Conservation (phyloP, 2,113 vertebrate genomes). For the Lycaon pictus region DNA sequence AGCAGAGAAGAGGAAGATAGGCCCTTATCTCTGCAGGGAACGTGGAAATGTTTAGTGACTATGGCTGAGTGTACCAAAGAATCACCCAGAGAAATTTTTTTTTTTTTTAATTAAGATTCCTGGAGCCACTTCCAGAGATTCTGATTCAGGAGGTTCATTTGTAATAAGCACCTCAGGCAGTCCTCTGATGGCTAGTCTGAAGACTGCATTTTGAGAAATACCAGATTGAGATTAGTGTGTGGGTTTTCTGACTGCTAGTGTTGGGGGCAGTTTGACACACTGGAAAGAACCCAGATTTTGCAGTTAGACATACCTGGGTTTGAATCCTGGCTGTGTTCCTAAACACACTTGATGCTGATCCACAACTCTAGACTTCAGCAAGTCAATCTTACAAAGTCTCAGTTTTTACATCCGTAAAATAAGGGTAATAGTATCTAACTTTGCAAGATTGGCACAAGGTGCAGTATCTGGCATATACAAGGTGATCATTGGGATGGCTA, state of each 20-base stretch:
- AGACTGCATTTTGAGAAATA: background rate
- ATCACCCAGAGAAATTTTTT: constrained; percentile 34
- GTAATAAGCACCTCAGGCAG: background rate
- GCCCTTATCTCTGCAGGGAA: background rate
- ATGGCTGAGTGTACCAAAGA: background rate
- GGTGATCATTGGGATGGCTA: background rate
- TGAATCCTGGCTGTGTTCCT: background rate
- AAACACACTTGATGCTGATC: background rate
- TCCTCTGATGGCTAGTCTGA: background rate
- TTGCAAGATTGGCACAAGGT: background rate
- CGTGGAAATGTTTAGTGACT: background rate
- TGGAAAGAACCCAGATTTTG: background rate
- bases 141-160: background rate
- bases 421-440: background rate
- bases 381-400: background rate
- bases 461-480: background rate
- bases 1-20: background rate
- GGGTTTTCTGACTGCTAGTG: background rate
- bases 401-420: background rate
- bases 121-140: background rate
- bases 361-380: background rate
- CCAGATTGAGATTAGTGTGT: background rate
- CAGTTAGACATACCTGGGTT: background rate
- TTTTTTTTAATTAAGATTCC: background rate
- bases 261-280: background rate